Percentiles rank a stretch among this genome's conserved stretches.
phyloP scores from a whole-genome alignment of 2,797 vertebrate species.

The Merluccius polli region DNA sequence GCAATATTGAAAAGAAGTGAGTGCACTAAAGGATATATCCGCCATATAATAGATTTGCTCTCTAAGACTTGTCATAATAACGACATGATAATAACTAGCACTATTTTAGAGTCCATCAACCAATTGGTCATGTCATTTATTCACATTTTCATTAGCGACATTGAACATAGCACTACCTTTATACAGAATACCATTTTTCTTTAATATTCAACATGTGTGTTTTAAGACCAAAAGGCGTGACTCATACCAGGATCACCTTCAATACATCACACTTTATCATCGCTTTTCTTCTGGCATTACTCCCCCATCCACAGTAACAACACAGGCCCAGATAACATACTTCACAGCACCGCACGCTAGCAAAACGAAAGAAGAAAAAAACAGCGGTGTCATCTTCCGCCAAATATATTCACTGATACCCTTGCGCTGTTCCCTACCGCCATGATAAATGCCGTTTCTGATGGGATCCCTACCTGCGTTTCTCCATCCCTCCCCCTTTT shows the following conservation, averaged over 20 bases:
- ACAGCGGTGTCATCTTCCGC: not conserved
- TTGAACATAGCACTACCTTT: not conserved
- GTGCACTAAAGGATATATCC: not conserved
- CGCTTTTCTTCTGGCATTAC: not conserved
- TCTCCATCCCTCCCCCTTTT: not conserved
- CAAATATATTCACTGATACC: not conserved
- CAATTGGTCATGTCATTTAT: not conserved
- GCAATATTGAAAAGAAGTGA: not conserved
- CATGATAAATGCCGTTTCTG: not conserved
- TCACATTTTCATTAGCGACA: slow-evolving; percentile 32
- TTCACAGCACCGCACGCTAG: not conserved
- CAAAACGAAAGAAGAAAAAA: not conserved
- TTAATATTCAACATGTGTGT: not conserved
- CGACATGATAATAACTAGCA: not conserved
- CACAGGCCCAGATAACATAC: not conserved
- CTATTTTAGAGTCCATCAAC: not conserved
- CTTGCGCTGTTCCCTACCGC: not conserved
- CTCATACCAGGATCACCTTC: not conserved
- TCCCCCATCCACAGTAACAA: not conserved
- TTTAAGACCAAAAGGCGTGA: not conserved
- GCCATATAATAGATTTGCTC: not conserved
- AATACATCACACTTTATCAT: not conserved
- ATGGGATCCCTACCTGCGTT: not conserved
- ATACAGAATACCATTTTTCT: not conserved
- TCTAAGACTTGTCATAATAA: not conserved